These are phyloP conservation scores for Macquaria australasica DNA, from an alignment of 2,113 vertebrate species.

Conservation along the genomic window DNA sequence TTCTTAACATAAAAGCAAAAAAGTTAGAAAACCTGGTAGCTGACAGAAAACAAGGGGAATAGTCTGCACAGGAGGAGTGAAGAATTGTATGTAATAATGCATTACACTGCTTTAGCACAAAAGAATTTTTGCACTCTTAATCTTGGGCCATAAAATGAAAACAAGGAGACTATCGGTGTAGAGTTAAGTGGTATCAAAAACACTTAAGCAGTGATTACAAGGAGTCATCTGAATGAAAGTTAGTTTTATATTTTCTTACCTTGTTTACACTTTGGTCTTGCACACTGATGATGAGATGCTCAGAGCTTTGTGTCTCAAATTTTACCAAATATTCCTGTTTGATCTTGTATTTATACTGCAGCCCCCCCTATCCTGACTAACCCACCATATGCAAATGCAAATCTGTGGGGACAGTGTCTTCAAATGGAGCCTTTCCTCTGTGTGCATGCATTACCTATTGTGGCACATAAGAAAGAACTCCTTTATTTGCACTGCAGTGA, in stretches of 20 bases:
- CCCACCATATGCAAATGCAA: constrained; percentile 58
- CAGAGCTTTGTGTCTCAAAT: constrained; percentile 20
- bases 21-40: not conserved
- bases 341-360: constrained; percentile 48
- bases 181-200: constrained; percentile 13
- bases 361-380: not conserved
- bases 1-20: not conserved
- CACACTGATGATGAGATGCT: constrained; percentile 23
- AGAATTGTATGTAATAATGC: not conserved
- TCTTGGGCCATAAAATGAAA: constrained; percentile 13
- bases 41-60: not conserved
- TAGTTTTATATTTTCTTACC: constrained; percentile 17
- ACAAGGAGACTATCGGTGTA: not conserved
- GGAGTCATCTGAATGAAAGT: constrained; percentile 16
- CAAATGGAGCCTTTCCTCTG: constrained; percentile 48
- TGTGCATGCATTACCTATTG: constrained; percentile 48
- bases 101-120: not conserved
- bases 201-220: constrained; percentile 32
- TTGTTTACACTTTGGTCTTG: constrained; percentile 42
- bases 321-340: constrained; percentile 53
- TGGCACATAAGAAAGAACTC: constrained; percentile 24
- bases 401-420: constrained; percentile 53
- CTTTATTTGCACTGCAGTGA: constrained; percentile 29
- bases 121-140: constrained; percentile 20
- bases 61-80: not conserved